Evolutionary conservation across 2,888 invertebrate genomes (phyloP).

Genomic region (Drosophila anomalata): DNA sequence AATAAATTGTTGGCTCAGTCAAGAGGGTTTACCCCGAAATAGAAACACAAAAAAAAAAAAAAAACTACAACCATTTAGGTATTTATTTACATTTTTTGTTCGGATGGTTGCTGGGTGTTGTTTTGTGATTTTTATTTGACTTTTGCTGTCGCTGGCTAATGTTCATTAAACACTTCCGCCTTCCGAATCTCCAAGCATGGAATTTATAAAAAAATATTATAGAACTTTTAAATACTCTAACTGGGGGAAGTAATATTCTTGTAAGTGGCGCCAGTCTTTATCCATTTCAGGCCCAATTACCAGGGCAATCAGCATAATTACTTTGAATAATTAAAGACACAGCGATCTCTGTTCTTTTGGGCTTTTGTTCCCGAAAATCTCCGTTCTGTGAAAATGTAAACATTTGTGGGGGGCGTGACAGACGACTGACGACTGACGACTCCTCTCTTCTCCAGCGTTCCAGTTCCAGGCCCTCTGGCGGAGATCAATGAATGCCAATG

Average conservation of each 20-base stretch:
- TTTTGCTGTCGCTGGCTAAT: slow-evolving; percentile 46
- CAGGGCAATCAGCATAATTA: slow-evolving; percentile 74
- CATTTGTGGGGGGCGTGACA: slow-evolving; percentile 38
- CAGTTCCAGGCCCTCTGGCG: neutral
- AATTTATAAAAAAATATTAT: too few species aligned
- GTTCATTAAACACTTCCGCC: slow-evolving; percentile 73
- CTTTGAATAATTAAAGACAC: slow-evolving; percentile 74
- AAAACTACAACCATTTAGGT: slow-evolving; percentile 29
- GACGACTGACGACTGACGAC: slow-evolving; percentile 35
- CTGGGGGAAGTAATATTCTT: neutral
- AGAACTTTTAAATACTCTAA: neutral
- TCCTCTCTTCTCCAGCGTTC: neutral
- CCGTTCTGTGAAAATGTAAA: slow-evolving; percentile 22
- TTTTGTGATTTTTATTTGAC: slow-evolving; percentile 30
- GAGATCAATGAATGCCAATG: slow-evolving; percentile 65
- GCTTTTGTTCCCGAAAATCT: neutral
- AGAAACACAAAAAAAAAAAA: neutral
- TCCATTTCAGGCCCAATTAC: slow-evolving; percentile 72
- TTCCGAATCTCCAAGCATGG: slow-evolving; percentile 18
- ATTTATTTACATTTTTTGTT: slow-evolving; percentile 17
- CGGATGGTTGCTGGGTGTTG: neutral
- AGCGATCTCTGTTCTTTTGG: slow-evolving; percentile 23
- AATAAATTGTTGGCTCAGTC: slow-evolving; percentile 27
- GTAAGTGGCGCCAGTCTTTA: slow-evolving; percentile 7
- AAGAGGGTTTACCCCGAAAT: neutral